Base-by-base conservation (phyloP, 2,888 invertebrate genomes). In the Tiliacea citrago region DNA sequence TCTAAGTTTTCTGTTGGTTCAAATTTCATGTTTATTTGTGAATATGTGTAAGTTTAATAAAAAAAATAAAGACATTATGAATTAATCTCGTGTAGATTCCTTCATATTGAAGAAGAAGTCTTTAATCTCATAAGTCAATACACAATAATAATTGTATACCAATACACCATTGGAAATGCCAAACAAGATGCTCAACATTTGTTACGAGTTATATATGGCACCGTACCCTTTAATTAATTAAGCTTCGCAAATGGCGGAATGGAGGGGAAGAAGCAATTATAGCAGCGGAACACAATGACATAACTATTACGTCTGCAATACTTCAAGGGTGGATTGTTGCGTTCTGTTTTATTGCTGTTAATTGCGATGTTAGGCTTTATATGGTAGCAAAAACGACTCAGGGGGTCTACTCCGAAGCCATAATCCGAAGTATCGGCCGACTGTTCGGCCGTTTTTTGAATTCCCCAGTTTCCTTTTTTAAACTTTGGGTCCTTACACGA, bases 151-250 rank as follows among this genome's bases (percentile, higher is more conserved):
- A 55, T 24, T 68, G 13, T 57, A 10, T 24, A 47, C 45, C 7
- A 66, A 9, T 21, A 51, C 29, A 61, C 45, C 5, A 47, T 58
- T 4, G 42, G 13, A 63, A 63, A n/a, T 21, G 10, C 42, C 21
- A 49, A 53, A 71, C 68, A 57, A 61, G n/a, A 67, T 73, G 69
- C 55, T 69, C 2, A 67, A 77, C 69, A 63, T 82, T 70, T 35
- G 24, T 67, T 63, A 61, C 60, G 57, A 66, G 61, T 73, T 77
- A 65, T 81, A 3, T 69, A 66, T 45, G 35, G 55, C n/a, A n/a
- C 12, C 57, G 55, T 68, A 73, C 68, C 45, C 73, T 75, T 49
- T 73, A 63, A 73, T 76, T 79, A 76, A 79, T 84, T 72, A 83
- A 76, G 42, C 66, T 57, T 42, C 45, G 71, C 66, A 42, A 57